Base-by-base conservation (phyloP, 2,888 invertebrate genomes). In the Temnothorax ravouxi region DNA sequence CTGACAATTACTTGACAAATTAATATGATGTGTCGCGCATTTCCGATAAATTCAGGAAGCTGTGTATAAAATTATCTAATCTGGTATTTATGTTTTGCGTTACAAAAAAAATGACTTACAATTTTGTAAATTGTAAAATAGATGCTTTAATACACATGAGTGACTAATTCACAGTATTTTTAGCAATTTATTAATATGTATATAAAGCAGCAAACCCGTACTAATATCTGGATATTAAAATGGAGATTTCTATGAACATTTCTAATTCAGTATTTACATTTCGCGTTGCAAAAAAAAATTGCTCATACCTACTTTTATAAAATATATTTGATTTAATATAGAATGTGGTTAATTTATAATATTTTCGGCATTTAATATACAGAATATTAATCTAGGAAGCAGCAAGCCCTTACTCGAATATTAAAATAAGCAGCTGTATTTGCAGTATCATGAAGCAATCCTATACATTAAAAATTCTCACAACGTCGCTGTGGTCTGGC, bases 361-460 rank as follows among this genome's bases (percentile, higher is more conserved):
- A 34, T 34, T 34, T 34, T 34, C 34, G 34, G 34, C 34, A 34
- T 34, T 15, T 25, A 25, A 56, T 2, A 9, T 54, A 25, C 1
- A 21, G 11, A 11, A 11, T 62, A 56, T 3, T 41, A 38, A 64
- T 64, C 41, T 66, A 66, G 15, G 44, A 25, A 41, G 13, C 8
- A 25, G 6, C 3, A 64, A 21, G 21, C 6, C 6, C 4, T 15
- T 66, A 15, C 15, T 66, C 8, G 1, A 29, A 47, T 67, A 9
- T 47, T 25, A 47, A 67, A 44, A 47, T 29, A 67, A 8, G 34
- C 29, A 71, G 29, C 50, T 52, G 50, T 66, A 15, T 76, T 66
- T 38, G 34, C 25, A 13, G 15, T 25, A 50, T 50, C 15, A 50
- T 21, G 21, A 8, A 67, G 21, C 50, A 50, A 38, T 69, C 11